Percentiles rank a stretch among this genome's conserved stretches.
Evolutionary conservation across 2,888 invertebrate species (phyloP).

Genomic region (Meiosimyza decipiens): DNA sequence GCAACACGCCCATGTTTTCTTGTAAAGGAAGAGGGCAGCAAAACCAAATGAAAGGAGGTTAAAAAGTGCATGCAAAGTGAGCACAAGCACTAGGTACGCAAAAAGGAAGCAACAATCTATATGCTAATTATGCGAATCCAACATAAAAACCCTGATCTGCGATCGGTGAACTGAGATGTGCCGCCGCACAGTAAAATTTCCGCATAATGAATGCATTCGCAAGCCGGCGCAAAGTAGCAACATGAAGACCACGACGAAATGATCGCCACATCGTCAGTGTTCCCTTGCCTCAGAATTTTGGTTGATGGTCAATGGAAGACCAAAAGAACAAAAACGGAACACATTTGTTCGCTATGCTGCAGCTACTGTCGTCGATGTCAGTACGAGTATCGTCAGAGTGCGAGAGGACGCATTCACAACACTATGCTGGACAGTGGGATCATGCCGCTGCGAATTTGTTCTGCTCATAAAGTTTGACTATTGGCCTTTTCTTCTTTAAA

Average conservation of each 20-base stretch:
- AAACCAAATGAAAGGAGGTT: not conserved
- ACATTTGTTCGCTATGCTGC: too few species aligned
- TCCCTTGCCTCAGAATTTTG: conserved; percentile 9
- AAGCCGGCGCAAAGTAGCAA: not conserved
- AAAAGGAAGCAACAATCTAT: conserved; percentile 29
- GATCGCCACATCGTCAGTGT: not conserved
- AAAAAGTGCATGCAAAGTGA: not conserved
- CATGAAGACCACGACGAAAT: not conserved
- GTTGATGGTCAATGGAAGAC: too few species aligned
- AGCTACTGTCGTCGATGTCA: too few species aligned
- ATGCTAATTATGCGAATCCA: conserved; percentile 28
- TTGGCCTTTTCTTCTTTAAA: not conserved
- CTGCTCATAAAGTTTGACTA: conserved; percentile 39
- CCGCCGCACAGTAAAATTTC: not conserved
- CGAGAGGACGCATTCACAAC: too few species aligned
- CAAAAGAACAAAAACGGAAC: too few species aligned
- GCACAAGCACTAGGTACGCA: not conserved
- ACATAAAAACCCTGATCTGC: not conserved
- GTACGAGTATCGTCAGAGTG: too few species aligned
- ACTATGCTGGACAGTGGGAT: not conserved
- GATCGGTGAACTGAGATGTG: not conserved
- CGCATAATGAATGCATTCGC: conserved; percentile 7
- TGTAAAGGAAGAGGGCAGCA: not conserved
- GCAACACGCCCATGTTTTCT: conserved; percentile 24
- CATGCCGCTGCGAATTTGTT: conserved; percentile 34